phyloP scores from a whole-genome alignment of 2,888 invertebrate species.

The Harpagoxenus sublaevis region DNA sequence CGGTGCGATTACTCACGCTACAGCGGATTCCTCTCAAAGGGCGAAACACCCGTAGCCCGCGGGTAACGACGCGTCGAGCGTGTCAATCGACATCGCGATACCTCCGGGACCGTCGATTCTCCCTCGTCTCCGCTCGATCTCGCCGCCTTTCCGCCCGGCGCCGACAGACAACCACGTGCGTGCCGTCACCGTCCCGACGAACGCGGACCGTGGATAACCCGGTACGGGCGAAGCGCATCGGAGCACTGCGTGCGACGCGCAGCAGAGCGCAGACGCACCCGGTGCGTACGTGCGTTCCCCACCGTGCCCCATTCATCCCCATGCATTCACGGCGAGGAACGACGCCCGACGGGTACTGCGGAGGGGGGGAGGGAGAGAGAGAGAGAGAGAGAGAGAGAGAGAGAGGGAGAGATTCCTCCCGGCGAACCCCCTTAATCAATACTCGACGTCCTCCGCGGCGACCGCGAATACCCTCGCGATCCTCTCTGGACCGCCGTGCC shows the following conservation, averaged over 20 bases:
- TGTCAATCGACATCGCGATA: slow-evolving; percentile 26
- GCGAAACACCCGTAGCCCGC: background rate
- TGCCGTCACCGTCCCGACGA: slow-evolving; percentile 25
- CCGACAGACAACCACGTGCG: slow-evolving; percentile 43
- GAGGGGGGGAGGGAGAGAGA: slow-evolving; percentile 19
- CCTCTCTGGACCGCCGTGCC: slow-evolving; percentile 64
- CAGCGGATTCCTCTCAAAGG: background rate
- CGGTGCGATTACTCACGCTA: slow-evolving; percentile 31
- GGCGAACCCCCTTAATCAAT: slow-evolving; percentile 81
- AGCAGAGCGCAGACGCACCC: slow-evolving; percentile 46
- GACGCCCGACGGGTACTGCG: slow-evolving; percentile 35
- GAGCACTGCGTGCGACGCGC: slow-evolving; percentile 21
- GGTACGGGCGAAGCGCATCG: slow-evolving; percentile 25
- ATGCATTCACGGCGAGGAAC: slow-evolving; percentile 47
- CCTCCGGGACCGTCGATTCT: slow-evolving; percentile 2
- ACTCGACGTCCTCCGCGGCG: slow-evolving; percentile 76
- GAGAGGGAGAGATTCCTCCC: slow-evolving; percentile 71
- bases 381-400: slow-evolving; percentile 25
- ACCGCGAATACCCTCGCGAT: slow-evolving; percentile 66
- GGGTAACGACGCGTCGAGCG: slow-evolving; percentile 17
- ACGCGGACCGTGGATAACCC: background rate
- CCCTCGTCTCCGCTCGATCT: background rate
- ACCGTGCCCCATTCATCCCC: slow-evolving; percentile 51
- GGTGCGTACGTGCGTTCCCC: slow-evolving; percentile 17
- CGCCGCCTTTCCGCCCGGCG: background rate